Evolutionary conservation across 2,113 vertebrate species (phyloP), one percentile per base, ranked within the genome.

Genomic region (Leptobrachium leishanense): DNA sequence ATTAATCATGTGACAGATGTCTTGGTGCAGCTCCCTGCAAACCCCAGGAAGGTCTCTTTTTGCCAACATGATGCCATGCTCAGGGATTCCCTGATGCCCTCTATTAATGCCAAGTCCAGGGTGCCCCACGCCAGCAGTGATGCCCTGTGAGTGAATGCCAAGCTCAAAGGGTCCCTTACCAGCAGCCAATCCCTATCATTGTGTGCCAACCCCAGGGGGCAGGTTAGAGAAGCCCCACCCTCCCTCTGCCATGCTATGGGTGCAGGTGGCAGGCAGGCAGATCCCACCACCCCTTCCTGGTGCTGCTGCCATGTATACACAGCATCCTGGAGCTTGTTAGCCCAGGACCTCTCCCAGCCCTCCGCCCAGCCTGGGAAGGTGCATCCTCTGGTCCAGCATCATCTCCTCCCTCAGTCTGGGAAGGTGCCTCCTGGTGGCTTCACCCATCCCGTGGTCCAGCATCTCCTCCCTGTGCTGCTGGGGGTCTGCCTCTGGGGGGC

Each of bases 111-210:
- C 50, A 6, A 31, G 20, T 54, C 50, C 55, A n/a, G 8, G 40
- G 44, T 5, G 59, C 13, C 46, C 63, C 12, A 2, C 72, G 57
- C 20, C 68, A 54, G 42, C 7, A 11, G 72, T n/a, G 55, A 59
- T 57, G 42, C 72, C 72, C 72, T 43, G 41, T 43, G 55, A 10
- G 2, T 59, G 71, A 74, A 10, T 74, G 72, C 43, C 72, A 62
- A 12, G 20, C 42, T 11, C 54, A 1, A 20, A 13, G 55, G 76
- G 65, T 69, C 72, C 77, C 76, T 79, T 68, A 72, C 20, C 68
- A 54, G 42, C 7, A 11, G 72, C 8, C 72, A 59, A 55, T 13
- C 72, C 72, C 72, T 43, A 11, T 43, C 40, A 10, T 0, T 59
- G 71, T 62, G 9, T 74, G 72, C 43, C 72, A 62, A 12, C 10